Base-by-base conservation (phyloP, 1,140 invertebrate genomes). In the Heliconius melpomene region DNA sequence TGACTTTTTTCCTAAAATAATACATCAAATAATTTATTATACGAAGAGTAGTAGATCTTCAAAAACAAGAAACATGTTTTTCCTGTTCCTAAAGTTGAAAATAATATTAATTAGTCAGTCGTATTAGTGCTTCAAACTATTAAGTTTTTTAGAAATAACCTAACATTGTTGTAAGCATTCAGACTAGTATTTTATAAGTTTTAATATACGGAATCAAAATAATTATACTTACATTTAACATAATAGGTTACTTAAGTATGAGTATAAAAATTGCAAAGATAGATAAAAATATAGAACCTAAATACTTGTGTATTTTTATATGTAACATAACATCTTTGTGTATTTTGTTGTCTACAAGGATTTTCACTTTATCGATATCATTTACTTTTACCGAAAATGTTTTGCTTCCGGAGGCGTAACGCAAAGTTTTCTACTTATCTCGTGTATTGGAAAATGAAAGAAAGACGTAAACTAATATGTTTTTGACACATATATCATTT, bases 41-140 rank as follows among this genome's bases (percentile, higher is more conserved):
- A 66, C 11, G 1, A 66, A 29, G 29, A 66, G 60, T 66, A 36
- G 6, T 36, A 26, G 60, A 13, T 52, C 18, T 52, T 7, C 18
- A 20, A 52, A 52, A 52, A 52, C 50, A 66, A 66, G 13, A 13
- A 13, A 66, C 60, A 23, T 29, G 60, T 66, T 66, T 66, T 66
- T 66, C 60, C 26, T 66, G 60, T 66, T 66, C 29, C 60, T 66
- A 66, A 66, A 66, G 60, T 66, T 26, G 60, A 66, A 13, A 66
- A 66, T 66, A 26, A 26, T 66, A 66, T 66, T 23, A 66, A 52
- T 52, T 29, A 26, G 23, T 66, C 26, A 29, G 60, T 66, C 26
- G n/a, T 16, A 29, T 66, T 66, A 66, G 60, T n/a, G 26, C 26
- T 66, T 66, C 26, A 29, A 66, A 11, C 26, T 66, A 5, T 66